These are phyloP conservation scores for Tyrannus savana DNA, from an alignment of 2,113 vertebrate genomes.

Conservation along the genomic window DNA sequence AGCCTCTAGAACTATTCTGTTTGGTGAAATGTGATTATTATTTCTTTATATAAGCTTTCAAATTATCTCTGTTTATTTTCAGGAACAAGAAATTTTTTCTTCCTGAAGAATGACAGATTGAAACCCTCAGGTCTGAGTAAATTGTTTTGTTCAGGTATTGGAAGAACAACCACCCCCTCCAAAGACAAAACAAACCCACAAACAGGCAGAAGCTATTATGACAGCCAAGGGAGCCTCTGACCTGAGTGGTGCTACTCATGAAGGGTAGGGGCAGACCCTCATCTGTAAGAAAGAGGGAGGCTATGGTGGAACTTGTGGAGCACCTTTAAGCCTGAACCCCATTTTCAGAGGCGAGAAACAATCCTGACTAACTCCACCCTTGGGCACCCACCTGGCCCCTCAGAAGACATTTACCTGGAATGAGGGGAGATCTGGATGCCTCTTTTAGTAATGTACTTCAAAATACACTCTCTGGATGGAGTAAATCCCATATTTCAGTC, in stretches of 20 bases:
- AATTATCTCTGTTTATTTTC: neutral
- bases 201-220: neutral
- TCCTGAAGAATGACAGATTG: neutral
- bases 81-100: neutral
- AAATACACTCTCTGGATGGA: neutral
- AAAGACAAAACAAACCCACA: neutral
- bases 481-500: neutral
- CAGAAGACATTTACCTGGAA: neutral
- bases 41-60: constrained; percentile 5
- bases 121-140: neutral
- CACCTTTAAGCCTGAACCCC: neutral
- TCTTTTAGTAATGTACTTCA: neutral
- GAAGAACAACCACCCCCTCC: neutral
- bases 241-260: rapidly evolving
- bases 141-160: neutral
- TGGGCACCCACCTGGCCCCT: rapidly evolving
- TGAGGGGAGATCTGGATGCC: neutral
- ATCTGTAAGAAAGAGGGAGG: neutral
- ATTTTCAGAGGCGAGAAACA: neutral
- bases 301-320: neutral
- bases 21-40: neutral
- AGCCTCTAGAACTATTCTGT: neutral
- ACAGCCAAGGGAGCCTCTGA: neutral
- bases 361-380: neutral
- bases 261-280: neutral